These are phyloP conservation scores for Montifringilla adamsi DNA, from an alignment of 2,113 vertebrate species.

Conservation along the genomic window DNA sequence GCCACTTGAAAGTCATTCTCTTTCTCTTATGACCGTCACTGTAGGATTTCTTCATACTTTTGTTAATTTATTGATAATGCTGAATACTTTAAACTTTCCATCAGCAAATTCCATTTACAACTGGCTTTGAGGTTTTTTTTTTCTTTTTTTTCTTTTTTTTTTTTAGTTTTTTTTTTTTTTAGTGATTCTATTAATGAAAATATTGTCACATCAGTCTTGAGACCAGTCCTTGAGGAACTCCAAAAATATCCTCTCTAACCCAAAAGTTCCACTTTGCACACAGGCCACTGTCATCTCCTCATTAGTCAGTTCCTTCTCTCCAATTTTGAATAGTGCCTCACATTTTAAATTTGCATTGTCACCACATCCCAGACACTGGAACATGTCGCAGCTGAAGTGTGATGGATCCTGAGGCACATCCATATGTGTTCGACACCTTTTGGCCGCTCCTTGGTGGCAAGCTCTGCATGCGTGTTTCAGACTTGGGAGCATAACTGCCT, in stretches of 20 bases:
- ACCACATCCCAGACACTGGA: rapidly evolving
- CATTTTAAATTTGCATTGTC: neutral
- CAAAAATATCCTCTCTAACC: conserved; percentile 10
- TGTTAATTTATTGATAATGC: neutral
- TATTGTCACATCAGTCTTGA: neutral
- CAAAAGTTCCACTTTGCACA: neutral
- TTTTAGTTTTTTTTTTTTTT: neutral
- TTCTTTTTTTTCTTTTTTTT: too few species aligned
- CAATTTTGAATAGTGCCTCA: neutral
- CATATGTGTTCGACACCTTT: neutral
- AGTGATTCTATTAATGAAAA: neutral
- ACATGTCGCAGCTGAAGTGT: neutral
- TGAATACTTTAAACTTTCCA: neutral
- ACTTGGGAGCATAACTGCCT: neutral
- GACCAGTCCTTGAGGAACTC: conserved; percentile 17
- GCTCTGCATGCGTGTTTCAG: neutral
- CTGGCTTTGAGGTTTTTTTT: too few species aligned
- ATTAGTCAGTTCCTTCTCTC: conserved; percentile 29
- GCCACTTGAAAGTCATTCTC: neutral
- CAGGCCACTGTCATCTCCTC: neutral
- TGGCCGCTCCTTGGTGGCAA: neutral
- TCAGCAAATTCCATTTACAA: neutral
- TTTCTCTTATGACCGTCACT: neutral
- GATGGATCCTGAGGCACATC: neutral
- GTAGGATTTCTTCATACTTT: neutral